Base-by-base conservation (phyloP, 2,888 invertebrate genomes). In the Norana najaformis region DNA sequence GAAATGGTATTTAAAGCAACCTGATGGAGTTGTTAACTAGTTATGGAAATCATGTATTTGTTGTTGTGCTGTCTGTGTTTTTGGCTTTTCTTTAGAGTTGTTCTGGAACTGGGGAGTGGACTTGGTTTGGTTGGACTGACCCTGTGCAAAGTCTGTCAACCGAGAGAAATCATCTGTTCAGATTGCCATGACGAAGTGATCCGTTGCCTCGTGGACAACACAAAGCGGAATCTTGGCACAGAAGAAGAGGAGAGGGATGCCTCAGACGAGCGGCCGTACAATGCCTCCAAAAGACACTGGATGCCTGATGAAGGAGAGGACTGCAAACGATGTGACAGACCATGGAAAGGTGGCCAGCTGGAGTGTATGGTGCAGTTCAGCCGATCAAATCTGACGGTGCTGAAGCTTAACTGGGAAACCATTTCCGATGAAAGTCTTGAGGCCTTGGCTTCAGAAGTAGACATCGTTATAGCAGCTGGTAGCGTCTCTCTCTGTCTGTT, bases 91-190 rank as follows among this genome's bases (percentile, higher is more conserved):
- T 88, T 36, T 35, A 89, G 89, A n/a, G 34, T 37, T 37, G 69
- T 89, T 47, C 53, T 89, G 89, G 89, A 89, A n/a, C 69, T 89
- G 8, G 89, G 89, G 34, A 69, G 89, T 37, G 89, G 89, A 16
- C 53, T 89, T 47, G 89, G 89, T 23, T 89, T 89, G 13, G 36
- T 69, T 34, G 89, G 89, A 69, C 69, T 89, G 14, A 23, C 53
- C 0, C 37, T 89, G 11, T 35, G 4, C 69, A 47, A 69, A 82
- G 8, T 37, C 35, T 89, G 89, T 69, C 36, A 89, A 35, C 41
- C 47, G 30, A 89, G n/a, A 18, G 34, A 35, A 36, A 30, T 89
- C 18, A n/a, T 69, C 36, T 34, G 53, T 34, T 89, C 89, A 5
- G 89, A 89, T 69, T 69, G 69, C n/a, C 89, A 89, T 47, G 53